These are phyloP conservation scores for Pipistrellus pygmaeus DNA, from an alignment of 2,797 vertebrate species.

Conservation along the genomic window DNA sequence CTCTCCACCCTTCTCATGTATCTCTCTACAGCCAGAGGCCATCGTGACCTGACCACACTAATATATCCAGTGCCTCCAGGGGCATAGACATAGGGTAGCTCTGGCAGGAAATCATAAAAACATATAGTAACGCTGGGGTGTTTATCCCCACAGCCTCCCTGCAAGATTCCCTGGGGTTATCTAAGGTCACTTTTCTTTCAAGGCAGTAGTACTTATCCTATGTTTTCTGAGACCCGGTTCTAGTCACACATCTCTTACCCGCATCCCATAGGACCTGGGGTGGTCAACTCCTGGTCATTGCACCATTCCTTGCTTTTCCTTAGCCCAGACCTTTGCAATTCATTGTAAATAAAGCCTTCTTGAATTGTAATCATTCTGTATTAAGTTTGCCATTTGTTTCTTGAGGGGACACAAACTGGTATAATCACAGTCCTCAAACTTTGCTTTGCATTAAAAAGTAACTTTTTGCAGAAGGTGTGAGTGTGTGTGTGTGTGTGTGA, in stretches of 20 bases:
- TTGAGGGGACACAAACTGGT: neutral
- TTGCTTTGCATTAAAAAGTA: neutral
- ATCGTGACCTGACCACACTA: neutral
- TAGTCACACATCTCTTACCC: neutral
- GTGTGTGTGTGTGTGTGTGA: neutral
- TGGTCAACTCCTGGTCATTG: neutral
- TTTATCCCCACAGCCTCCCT: neutral
- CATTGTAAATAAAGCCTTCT: neutral
- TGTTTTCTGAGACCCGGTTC: neutral
- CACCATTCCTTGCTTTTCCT: neutral
- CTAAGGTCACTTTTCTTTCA: neutral
- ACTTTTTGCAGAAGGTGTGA: neutral
- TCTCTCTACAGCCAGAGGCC: neutral
- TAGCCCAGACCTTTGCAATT: neutral
- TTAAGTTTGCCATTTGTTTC: neutral
- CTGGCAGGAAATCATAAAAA: neutral
- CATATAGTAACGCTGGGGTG: neutral
- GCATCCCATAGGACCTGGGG: fast-evolving
- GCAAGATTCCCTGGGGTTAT: neutral
- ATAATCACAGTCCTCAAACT: neutral
- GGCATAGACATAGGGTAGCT: neutral
- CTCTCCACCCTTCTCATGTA: neutral
- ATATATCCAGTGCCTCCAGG: neutral
- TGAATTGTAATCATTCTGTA: neutral
- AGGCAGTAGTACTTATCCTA: neutral